Percentiles rank a stretch among this genome's conserved stretches.
These are phyloP conservation scores for Pangasianodon gigas DNA, from an alignment of 2,113 vertebrate genomes.

Conservation along the genomic window DNA sequence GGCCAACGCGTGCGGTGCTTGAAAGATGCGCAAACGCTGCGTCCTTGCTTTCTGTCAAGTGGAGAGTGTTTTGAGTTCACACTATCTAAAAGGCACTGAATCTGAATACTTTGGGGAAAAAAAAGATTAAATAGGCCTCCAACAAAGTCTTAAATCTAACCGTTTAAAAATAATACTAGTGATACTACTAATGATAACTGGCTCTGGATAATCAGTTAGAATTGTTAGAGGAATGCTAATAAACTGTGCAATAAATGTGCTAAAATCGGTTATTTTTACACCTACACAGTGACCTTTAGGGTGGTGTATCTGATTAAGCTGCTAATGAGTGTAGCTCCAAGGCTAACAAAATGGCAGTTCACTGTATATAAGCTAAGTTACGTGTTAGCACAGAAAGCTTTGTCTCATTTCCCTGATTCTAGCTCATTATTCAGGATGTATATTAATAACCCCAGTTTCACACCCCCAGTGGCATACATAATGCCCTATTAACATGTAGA, in stretches of 20 bases:
- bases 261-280: not conserved
- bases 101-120: not conserved
- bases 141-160: not conserved
- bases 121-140: no score
- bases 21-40: no score
- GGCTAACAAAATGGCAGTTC: not conserved
- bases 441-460: not conserved
- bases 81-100: not conserved
- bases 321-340: not conserved
- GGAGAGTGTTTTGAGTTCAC: not conserved
- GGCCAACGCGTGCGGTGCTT: no score
- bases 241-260: not conserved
- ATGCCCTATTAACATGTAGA: constrained; percentile 45
- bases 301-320: not conserved
- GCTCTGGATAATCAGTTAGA: not conserved
- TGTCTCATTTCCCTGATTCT: constrained; percentile 7
- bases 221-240: not conserved
- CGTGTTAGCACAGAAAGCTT: not conserved
- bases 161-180: not conserved
- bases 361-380: not conserved
- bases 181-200: not conserved
- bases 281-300: not conserved
- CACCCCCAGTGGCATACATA: constrained; percentile 42
- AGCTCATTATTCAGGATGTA: constrained; percentile 8
- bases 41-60: not conserved